Conservation (phyloP, 2,113 vertebrate species). For the Condylura cristata region DNA sequence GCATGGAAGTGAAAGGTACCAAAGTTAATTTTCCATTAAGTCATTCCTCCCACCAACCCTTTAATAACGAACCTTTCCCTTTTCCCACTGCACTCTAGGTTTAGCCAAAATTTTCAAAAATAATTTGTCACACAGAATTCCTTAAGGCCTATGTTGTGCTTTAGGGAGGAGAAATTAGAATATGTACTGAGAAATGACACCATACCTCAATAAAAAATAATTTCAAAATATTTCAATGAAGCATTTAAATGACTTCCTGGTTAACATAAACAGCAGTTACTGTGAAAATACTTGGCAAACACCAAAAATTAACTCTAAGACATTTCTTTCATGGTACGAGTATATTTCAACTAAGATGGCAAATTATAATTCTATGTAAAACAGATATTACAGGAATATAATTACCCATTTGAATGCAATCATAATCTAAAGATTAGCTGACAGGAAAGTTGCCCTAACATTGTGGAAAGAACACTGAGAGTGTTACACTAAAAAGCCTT, state of each 20-base stretch:
- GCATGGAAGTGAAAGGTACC: background rate
- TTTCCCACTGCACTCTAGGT: background rate
- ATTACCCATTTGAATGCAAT: background rate
- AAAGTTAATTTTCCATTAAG: background rate
- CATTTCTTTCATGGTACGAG: background rate
- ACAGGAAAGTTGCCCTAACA: background rate
- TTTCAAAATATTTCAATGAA: slow-evolving; percentile 30
- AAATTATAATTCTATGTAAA: slow-evolving; percentile 7
- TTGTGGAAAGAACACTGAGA: background rate
- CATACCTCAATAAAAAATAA: slow-evolving; percentile 9
- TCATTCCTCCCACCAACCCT: background rate
- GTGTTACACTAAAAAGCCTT: background rate
- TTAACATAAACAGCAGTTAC: background rate
- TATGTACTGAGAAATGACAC: background rate
- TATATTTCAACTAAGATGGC: slow-evolving; percentile 17
- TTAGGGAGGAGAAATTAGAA: background rate
- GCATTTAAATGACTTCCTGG: background rate
- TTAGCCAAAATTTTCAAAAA: slow-evolving; percentile 4
- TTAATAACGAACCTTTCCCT: background rate
- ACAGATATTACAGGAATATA: background rate
- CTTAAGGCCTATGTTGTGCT: background rate
- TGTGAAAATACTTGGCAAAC: background rate
- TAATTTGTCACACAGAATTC: slow-evolving; percentile 11
- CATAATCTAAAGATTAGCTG: background rate
- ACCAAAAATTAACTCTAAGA: background rate